These are phyloP conservation scores for Sebastes nivosus DNA, from an alignment of 2,797 vertebrate species.

Conservation along the genomic window DNA sequence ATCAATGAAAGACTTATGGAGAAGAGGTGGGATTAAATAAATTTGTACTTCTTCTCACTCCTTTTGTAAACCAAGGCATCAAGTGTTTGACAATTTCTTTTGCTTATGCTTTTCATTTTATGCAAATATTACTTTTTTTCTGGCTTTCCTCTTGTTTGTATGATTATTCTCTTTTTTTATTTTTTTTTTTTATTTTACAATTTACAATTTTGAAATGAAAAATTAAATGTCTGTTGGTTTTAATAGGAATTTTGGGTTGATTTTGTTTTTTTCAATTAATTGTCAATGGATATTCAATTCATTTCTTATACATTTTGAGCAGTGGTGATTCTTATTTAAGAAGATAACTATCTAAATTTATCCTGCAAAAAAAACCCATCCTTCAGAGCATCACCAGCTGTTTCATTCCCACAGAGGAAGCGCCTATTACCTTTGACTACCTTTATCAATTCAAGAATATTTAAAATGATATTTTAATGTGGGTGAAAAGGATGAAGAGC, in stretches of 20 bases:
- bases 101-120: too few species aligned
- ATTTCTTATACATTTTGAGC: background rate
- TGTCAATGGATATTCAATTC: background rate
- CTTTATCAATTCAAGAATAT: background rate
- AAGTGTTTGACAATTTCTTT: too few species aligned
- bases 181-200: too few species aligned
- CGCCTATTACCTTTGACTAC: background rate
- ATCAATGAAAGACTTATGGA: too few species aligned
- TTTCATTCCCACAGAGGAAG: background rate
- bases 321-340: background rate
- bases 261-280: background rate
- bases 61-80: too few species aligned
- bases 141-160: too few species aligned
- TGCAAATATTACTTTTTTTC: too few species aligned
- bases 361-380: background rate
- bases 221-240: background rate
- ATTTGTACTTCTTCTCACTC: too few species aligned
- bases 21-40: too few species aligned
- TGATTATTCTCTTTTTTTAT: too few species aligned
- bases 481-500: background rate
- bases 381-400: background rate
- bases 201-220: too few species aligned
- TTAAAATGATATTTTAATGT: background rate
- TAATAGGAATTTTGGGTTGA: too few species aligned
- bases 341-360: background rate